Percentiles rank a stretch among this genome's conserved stretches.
Conservation (phyloP, 2,113 vertebrate species). For the Apteryx owenii region DNA sequence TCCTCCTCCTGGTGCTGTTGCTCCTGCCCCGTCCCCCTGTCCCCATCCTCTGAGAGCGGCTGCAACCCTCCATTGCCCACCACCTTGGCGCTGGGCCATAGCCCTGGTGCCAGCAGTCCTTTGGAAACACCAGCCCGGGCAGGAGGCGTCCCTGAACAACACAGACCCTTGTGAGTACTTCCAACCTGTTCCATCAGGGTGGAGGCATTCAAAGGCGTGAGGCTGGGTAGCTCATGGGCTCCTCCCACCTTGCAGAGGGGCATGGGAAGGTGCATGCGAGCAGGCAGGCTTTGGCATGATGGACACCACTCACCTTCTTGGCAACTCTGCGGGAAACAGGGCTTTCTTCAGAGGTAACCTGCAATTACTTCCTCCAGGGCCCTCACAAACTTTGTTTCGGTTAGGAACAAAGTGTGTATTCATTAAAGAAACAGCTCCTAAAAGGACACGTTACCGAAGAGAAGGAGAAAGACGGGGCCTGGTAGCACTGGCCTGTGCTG, state of each 20-base stretch:
- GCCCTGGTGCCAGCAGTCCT: not conserved
- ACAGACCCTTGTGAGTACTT: not conserved
- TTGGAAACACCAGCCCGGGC: rapidly evolving
- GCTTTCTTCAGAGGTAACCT: not conserved
- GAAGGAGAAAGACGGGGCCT: not conserved
- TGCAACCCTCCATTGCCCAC: not conserved
- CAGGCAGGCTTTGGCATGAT: not conserved
- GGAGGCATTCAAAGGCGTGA: not conserved
- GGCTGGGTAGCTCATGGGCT: not conserved
- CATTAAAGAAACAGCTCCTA: not conserved
- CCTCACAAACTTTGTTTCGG: not conserved
- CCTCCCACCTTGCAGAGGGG: not conserved
- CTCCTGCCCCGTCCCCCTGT: not conserved
- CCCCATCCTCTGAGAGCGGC: not conserved
- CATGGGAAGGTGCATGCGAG: not conserved
- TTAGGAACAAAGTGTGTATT: not conserved
- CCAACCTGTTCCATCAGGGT: not conserved
- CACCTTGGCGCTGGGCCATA: rapidly evolving
- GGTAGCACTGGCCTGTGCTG: not conserved
- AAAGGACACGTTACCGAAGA: rapidly evolving
- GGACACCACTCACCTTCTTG: not conserved
- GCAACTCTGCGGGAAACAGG: not conserved
- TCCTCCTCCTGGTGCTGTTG: not conserved
- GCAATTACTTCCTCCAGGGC: not conserved
- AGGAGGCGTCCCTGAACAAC: rapidly evolving